Evolutionary conservation across 2,888 invertebrate genomes (phyloP), one percentile per base, ranked within the genome.

Genomic region (Xestoiulus laeticollis): DNA sequence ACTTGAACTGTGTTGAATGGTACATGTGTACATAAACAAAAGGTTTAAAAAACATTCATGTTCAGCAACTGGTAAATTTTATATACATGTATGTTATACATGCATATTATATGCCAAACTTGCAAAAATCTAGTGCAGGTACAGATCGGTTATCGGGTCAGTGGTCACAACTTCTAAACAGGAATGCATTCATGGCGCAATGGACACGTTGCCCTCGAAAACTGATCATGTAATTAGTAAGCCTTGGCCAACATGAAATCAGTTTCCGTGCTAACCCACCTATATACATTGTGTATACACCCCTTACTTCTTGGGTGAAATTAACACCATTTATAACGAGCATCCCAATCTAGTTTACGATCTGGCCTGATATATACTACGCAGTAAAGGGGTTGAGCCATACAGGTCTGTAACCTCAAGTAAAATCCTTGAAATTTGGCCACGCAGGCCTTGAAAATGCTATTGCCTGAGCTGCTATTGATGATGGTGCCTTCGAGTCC

Each of bases 371-470:
- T 68, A 26, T n/a, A 1, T 26, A 26, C n/a, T 26, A 68, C 22
- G 68, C n/a, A 19, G n/a, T 19, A 68, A 68, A 68, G 68, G 68
- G 68, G 68, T 68, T 68, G 26, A 68, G 26, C 68, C 68, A 2
- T 8, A 26, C 3, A 68, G 68, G 68, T 68, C 68, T 68, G 12
- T 68, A 22, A 68, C 68, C 68, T 68, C 68, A 68, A 68, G n/a
- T n/a, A 68, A 68, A 22, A 68, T 68, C 68, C 68, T 68, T 68
- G 68, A 68, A 68, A 68, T 68, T 68, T 68, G 68, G 68, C 26
- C 68, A 2, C 68, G 8, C 22, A 26, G n/a, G 68, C 68, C 68
- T 59, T 59, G 59, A 59, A 59, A 59, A n/a, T 59, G 22, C n/a
- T 59, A 59, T 19, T 59, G 59, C 12, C 59, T 68, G 68, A 68